These are phyloP conservation scores for Dromiciops gliroides DNA, from an alignment of 2,113 vertebrate genomes.

Conservation along the genomic window DNA sequence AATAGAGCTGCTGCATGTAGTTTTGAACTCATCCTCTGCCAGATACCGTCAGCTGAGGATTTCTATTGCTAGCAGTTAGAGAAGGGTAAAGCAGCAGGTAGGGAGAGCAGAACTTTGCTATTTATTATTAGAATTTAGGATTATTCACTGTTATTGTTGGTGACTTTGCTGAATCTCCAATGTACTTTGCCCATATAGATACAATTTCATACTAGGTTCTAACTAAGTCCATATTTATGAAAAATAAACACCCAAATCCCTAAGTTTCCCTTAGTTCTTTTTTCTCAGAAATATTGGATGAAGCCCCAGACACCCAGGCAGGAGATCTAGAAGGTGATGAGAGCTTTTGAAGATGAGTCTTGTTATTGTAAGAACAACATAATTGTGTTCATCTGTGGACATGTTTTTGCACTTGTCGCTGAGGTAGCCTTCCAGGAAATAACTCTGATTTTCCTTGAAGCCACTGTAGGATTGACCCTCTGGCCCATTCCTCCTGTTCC, in stretches of 20 bases:
- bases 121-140: conserved; percentile 41
- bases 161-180: not conserved
- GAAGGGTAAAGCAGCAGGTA: not conserved
- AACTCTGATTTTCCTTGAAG: conserved; percentile 27
- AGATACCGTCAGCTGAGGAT: not conserved
- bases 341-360: conserved; percentile 2
- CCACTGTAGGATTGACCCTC: not conserved
- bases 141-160: conserved; percentile 6
- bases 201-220: conserved; percentile 13
- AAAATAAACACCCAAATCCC: not conserved
- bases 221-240: conserved; percentile 18
- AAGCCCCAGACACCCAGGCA: conserved; percentile 9
- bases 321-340: conserved; percentile 11
- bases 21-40: not conserved
- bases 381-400: not conserved
- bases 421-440: conserved; percentile 29
- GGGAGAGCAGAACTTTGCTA: not conserved
- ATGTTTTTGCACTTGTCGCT: not conserved
- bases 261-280: not conserved
- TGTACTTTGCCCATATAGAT: not conserved
- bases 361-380: conserved; percentile 29
- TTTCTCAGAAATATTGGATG: conserved; percentile 17
- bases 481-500: not conserved
- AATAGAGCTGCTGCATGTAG: not conserved
- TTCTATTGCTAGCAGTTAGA: conserved; percentile 7